Evolutionary conservation across 1,140 invertebrate species (phyloP), one percentile per base, ranked within the genome.

Genomic region (Magallana ariakensis): DNA sequence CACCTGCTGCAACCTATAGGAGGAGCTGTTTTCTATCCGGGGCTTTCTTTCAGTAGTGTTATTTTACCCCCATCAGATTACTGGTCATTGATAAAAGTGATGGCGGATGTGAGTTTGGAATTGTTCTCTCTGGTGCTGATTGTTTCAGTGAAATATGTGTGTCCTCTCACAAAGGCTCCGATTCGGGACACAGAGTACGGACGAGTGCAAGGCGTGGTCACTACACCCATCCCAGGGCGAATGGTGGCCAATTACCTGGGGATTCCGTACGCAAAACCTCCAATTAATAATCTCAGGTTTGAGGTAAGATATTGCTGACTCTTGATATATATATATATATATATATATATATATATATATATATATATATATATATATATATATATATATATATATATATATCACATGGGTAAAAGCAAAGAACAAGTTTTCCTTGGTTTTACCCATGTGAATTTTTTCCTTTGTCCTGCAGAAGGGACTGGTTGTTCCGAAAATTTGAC

Each of bases 251-350:
- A 82, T n/a, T 82, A 55, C 33, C 55, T 82, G 10, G 80, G 80
- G 16, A 82, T 82, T 54, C 80, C 80, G 1, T 82, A 55, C 19
- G 80, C 80, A 10, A 56, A 54, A 19, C 80, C 80, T 16, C 80
- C 80, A 55, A 54, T 82, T 54, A 22, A n/a, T 13, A 22, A 55
- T 22, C 55, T 82, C 7, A 82, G 80, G 54, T 82, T 82, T 82
- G 53, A 56, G 80, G 80, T 82, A 82, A 82, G 80, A 55, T 10
- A 75, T 13, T 75, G 33, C 33, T 46, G 33, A 46, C 33, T 46
- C 33, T 5, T 46, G n/a, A n/a, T n/a, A n/a, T n/a, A n/a, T n/a
- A n/a, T n/a, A n/a, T n/a, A n/a, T n/a, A n/a, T n/a, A n/a, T n/a
- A n/a, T n/a, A n/a, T n/a, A n/a, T n/a, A n/a, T n/a, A n/a, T n/a